Evolutionary conservation across 2,888 invertebrate species (phyloP).

Genomic region (Latrodectus elegans): DNA sequence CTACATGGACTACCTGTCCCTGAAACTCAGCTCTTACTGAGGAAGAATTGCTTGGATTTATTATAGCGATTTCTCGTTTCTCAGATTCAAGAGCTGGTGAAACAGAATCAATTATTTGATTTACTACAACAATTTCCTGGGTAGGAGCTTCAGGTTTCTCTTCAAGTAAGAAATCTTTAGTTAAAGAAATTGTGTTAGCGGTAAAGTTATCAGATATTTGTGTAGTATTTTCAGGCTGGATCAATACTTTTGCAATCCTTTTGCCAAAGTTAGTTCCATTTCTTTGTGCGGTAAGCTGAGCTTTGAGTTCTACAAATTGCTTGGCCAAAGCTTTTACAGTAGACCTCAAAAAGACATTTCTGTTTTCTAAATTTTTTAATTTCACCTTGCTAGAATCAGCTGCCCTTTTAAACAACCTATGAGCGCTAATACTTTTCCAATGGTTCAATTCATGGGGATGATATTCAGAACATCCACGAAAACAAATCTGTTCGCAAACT

Average conservation of each 20-base stretch:
- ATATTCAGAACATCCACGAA: neutral
- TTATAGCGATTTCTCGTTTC: too few species aligned
- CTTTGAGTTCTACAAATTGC: neutral
- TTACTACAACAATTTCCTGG: too few species aligned
- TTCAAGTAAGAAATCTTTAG: too few species aligned
- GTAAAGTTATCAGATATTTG: too few species aligned
- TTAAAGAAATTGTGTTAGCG: too few species aligned
- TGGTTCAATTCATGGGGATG: neutral
- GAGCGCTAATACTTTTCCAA: neutral
- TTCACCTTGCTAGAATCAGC: neutral
- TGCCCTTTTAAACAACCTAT: slow-evolving; percentile 6
- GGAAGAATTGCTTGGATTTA: too few species aligned
- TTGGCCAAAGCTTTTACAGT: neutral
- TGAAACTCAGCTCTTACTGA: too few species aligned
- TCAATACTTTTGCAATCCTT: neutral
- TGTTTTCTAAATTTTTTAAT: neutral
- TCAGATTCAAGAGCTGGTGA: too few species aligned
- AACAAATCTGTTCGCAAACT: slow-evolving; percentile 11
- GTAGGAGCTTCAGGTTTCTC: too few species aligned
- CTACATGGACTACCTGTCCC: too few species aligned
- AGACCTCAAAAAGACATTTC: slow-evolving; percentile 5
- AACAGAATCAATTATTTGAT: too few species aligned
- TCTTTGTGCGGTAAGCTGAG: neutral
- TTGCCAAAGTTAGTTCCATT: neutral
- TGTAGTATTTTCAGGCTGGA: too few species aligned